phyloP scores from a whole-genome alignment of 2,888 invertebrate genomes.

The Falcaria lacertinaria region DNA sequence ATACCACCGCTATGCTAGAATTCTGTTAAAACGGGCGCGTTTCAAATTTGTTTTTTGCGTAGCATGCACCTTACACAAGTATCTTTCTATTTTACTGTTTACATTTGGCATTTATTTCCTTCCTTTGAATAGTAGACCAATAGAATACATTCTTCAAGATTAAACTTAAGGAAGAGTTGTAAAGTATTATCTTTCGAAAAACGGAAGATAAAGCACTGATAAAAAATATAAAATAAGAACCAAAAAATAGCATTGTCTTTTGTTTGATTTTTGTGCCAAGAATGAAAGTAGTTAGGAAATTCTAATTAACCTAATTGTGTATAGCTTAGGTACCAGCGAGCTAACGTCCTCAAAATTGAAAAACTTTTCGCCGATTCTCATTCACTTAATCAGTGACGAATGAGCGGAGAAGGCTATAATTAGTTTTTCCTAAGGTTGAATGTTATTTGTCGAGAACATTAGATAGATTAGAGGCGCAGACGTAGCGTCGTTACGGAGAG shows the following conservation, averaged over 20 bases:
- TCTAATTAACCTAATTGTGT: not conserved
- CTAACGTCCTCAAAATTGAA: not conserved
- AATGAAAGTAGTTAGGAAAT: not conserved
- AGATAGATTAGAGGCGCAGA: slow-evolving; percentile 44
- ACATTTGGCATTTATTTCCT: too few relatives aligned
- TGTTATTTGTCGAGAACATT: slow-evolving; percentile 36
- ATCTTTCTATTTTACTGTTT: too few relatives aligned
- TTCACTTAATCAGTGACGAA: not conserved
- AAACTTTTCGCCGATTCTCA: not conserved
- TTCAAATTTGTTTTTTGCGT: too few relatives aligned
- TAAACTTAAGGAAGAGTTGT: too few relatives aligned
- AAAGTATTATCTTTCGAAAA: too few relatives aligned
- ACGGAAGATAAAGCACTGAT: too few relatives aligned
- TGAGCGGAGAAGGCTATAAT: not conserved
- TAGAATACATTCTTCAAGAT: too few relatives aligned
- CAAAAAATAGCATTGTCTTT: not conserved
- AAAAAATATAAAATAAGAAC: not conserved
- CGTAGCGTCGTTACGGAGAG: slow-evolving; percentile 21
- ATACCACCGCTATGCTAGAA: too few relatives aligned
- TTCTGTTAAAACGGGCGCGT: too few relatives aligned
- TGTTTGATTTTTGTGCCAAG: not conserved
- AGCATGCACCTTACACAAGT: too few relatives aligned
- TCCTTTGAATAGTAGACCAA: too few relatives aligned
- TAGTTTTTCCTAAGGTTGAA: slow-evolving; percentile 11
- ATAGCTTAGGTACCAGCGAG: not conserved